Evolutionary conservation across 1,140 invertebrate genomes (phyloP).

Genomic region (Anadara kagoshimensis): DNA sequence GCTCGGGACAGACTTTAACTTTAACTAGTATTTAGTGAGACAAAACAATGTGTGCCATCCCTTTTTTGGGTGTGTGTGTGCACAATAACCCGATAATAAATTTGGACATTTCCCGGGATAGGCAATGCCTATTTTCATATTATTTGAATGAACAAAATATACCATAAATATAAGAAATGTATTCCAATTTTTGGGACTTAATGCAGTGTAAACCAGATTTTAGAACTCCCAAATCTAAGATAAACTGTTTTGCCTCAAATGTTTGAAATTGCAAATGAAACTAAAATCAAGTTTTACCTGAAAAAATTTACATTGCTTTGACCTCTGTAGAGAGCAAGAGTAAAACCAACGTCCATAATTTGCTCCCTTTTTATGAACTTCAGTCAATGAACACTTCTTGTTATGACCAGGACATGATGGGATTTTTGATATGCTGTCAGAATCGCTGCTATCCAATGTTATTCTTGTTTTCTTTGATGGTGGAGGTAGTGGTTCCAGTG

Average conservation of each 20-base stretch:
- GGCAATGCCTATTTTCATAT: too few relatives aligned
- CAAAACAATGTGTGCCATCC: too few relatives aligned
- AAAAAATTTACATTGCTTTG: constrained; percentile 66
- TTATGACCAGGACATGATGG: constrained; percentile 55
- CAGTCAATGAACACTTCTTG: constrained; percentile 50
- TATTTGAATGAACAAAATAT: too few relatives aligned
- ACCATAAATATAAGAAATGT: too few relatives aligned
- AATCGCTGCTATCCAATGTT: neutral
- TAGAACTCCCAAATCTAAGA: neutral
- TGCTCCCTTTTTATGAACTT: constrained; percentile 60
- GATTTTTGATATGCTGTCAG: constrained; percentile 37
- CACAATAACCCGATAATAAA: too few relatives aligned
- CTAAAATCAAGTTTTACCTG: constrained; percentile 36
- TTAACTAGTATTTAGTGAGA: too few relatives aligned
- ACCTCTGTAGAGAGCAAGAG: constrained; percentile 52
- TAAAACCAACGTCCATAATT: constrained; percentile 66
- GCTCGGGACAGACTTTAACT: too few relatives aligned
- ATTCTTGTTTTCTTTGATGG: neutral
- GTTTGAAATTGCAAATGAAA: too few relatives aligned
- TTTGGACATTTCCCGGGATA: too few relatives aligned
- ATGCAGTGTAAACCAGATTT: too few relatives aligned
- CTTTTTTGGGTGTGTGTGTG: too few relatives aligned
- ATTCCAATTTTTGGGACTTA: too few relatives aligned
- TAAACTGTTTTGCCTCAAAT: neutral
- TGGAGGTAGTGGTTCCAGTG: neutral